A percentile compares a stretch with the other conserved stretches of the same genome.
These are phyloP conservation scores for Steinernema carpocapsae DNA, from an alignment of 2,888 invertebrate species.

Conservation along the genomic window DNA sequence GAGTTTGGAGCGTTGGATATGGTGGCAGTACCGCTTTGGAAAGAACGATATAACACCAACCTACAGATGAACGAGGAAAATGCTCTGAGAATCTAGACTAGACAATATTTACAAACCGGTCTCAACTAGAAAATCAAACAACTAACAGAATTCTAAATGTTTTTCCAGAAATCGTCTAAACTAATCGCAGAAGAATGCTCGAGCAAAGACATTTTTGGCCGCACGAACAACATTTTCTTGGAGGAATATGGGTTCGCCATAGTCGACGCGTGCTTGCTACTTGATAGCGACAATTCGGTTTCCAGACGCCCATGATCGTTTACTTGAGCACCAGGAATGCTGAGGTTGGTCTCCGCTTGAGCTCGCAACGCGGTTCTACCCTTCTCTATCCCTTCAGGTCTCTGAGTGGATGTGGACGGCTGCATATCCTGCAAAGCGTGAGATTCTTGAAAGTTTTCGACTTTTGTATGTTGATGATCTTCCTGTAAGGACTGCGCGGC, in stretches of 20 bases:
- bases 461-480: background rate
- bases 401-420: conserved; percentile 7
- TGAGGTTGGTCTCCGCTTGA: background rate
- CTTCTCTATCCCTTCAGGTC: conserved; percentile 5
- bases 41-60: conserved; percentile 21
- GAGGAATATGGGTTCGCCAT: background rate
- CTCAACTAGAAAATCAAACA: background rate
- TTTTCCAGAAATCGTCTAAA: conserved; percentile 29
- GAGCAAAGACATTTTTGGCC: conserved; percentile 15
- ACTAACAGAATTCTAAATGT: conserved; percentile 14
- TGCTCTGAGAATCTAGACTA: background rate
- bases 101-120: conserved; percentile 27
- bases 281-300: background rate
- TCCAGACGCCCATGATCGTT: background rate
- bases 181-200: conserved; percentile 27
- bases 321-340: background rate
- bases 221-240: conserved; percentile 16
- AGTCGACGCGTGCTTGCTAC: conserved; percentile 2
- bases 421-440: conserved; percentile 4
- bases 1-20: background rate
- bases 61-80: background rate
- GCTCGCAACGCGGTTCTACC: background rate
- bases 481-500: background rate
- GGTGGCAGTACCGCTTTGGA: conserved; percentile 28
- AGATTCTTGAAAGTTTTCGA: background rate